Base-by-base conservation (phyloP, 2,797 vertebrate species). In the Clamator glandarius region DNA sequence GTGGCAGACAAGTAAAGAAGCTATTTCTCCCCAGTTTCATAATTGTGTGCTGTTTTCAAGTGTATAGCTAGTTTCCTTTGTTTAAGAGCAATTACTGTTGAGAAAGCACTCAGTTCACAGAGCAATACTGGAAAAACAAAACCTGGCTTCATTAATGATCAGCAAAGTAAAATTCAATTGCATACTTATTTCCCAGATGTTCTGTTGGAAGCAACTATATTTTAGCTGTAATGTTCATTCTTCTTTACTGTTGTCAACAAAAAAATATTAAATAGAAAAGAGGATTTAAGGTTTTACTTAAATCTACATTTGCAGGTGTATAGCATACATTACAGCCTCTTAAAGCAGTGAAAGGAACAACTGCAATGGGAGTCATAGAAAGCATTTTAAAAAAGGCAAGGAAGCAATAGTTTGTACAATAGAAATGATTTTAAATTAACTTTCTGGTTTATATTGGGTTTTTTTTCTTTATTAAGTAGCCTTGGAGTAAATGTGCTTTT, bases 81-180 rank as follows among this genome's bases (percentile, higher is more conserved):
- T 87, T 90, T 86, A 54, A 84, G 39, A 88, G 79, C 70, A 82
- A 52, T 82, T 95, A 58, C 26, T 68, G 33, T 63, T 86, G 91
- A 84, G 85, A 92, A 92, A 91, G 59, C 66, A 81, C 6, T 54
- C 6, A 0, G 35, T 80, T 89, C 36, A 35, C 44, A 76, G 29
- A 63, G 24, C 69, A 88, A 84, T 70, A 77, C 2, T 90, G 64
- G 59, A 76, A 90, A 93, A 93, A 64, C 55, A 92, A 86, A 92
- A 63, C 31, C n/a, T 84, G 61, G 36, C 64, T 88, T 77, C 67
- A 67, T 67, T 89, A 84, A 54, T 54, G 51, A 89, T 82, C 63
- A 72, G 17, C 52, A 77, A 67, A 42, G 31, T 75, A 62, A 83
- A 92, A 85, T 69, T 78, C 58, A 87, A 68, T 91, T 92, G 68